Conservation (phyloP, 2,113 vertebrate species). For the Strigops habroptila region DNA sequence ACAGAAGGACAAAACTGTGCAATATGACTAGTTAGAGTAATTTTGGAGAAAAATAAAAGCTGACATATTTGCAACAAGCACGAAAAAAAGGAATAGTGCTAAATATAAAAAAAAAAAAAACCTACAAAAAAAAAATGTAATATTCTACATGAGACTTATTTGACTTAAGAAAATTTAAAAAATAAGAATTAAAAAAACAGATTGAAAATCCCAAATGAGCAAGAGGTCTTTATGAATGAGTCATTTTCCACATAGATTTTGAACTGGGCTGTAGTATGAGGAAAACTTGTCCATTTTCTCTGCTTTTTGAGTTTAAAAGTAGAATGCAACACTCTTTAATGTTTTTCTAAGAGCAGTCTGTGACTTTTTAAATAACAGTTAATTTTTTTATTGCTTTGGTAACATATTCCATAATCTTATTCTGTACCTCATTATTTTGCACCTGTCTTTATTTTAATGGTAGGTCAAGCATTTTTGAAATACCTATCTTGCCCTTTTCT, state of each 20-base stretch:
- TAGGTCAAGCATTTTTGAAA: slow-evolving; percentile 14
- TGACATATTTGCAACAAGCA: not conserved
- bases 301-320: not conserved
- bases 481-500: not conserved
- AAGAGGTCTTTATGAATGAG: not conserved
- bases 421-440: not conserved
- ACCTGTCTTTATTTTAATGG: not conserved
- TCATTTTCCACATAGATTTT: not conserved
- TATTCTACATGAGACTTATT: not conserved
- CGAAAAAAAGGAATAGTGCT: not conserved
- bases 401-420: not conserved
- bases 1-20: not conserved
- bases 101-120: not conserved
- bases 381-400: not conserved
- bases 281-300: not conserved
- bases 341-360: not conserved
- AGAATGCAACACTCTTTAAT: not conserved
- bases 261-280: not conserved
- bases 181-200: not conserved
- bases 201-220: not conserved
- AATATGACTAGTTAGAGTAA: not conserved
- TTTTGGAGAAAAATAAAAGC: not conserved
- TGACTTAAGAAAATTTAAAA: not conserved
- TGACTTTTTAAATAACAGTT: not conserved
- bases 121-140: not conserved